Base-by-base conservation (phyloP, 53 echinoderm and acorn worm species). In the Crossaster papposus region DNA sequence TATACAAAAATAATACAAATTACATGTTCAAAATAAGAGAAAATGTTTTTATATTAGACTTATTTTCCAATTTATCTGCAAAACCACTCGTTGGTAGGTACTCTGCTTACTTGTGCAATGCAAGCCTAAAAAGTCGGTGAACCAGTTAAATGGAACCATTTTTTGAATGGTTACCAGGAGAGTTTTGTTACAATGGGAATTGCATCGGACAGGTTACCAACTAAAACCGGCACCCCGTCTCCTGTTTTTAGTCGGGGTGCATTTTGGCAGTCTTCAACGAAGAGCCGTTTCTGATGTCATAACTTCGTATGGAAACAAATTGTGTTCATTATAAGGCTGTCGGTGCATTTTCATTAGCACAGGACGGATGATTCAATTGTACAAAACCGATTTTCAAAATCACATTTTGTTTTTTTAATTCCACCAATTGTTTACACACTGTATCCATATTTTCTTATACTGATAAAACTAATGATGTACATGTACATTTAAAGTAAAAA, bases 381-480 rank as follows among this genome's bases (percentile, higher is more conserved):
- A 58, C 58, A 58, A 20, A 58, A 58, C 12, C 2, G 7, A 58
- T n/a, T n/a, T n/a, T n/a, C 58, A 15, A 17, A 58, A 15, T 18
- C 12, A 58, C 14, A 58, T 0, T 11, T 58, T 58, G 12, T 15
- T 15, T 58, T 58, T 58, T 14, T 3, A 58, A 58, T 58, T 58
- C 14, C 12, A 11, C 3, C 58, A 24, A 6, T 68, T 18, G 28
- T 62, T 28, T 20, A n/a, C 68, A 68, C 28, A 68, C 4, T n/a
- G 68, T 68, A 68, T 26, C 28, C 24, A 26, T 78, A 78, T 78
- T 78, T 75, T 78, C 20, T n/a, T 78, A 78, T 44, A 78, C 78
- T 50, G 50, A 51, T 78, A 51, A 5, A 78, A 35, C 70, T 32
- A 34, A 73, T 73, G 17, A 34, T 73, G 35, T n/a, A 78, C 78